phyloP scores from a whole-genome alignment of 2,888 invertebrate species.

The Lagria hirta region DNA sequence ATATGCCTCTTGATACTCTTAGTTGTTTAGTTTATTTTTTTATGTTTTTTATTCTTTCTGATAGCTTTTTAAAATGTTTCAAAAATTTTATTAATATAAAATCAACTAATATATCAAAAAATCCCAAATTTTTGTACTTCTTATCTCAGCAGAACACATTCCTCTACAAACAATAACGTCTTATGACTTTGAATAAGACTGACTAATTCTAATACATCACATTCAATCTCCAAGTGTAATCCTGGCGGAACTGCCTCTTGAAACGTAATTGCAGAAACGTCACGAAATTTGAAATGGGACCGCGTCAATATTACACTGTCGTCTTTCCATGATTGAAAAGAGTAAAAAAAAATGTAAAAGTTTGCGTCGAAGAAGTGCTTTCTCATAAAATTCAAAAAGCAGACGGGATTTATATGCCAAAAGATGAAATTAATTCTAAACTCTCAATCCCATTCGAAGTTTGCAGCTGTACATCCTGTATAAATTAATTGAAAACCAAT shows the following conservation, averaged over 20 bases:
- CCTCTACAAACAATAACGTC: neutral
- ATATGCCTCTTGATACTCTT: too few relatives aligned
- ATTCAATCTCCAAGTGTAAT: neutral
- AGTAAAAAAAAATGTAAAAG: conserved; percentile 8
- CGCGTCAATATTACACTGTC: conserved; percentile 18
- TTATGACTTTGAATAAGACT: neutral
- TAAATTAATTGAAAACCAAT: too few relatives aligned
- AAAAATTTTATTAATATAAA: too few relatives aligned
- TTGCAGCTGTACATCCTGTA: too few relatives aligned
- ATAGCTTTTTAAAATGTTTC: too few relatives aligned
- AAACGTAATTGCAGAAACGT: neutral
- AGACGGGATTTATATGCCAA: too few relatives aligned
- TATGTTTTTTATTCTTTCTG: too few relatives aligned
- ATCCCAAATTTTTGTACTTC: neutral
- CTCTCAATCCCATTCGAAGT: too few relatives aligned
- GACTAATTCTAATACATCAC: neutral
- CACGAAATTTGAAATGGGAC: conserved; percentile 4
- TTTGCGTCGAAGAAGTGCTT: too few relatives aligned
- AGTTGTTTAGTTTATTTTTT: too few relatives aligned
- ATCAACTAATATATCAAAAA: conserved; percentile 12
- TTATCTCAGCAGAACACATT: neutral
- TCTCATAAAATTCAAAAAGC: too few relatives aligned
- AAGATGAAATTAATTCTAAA: too few relatives aligned
- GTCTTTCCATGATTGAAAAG: conserved; percentile 13
- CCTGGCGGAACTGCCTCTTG: neutral